phyloP scores from a whole-genome alignment of 1,140 invertebrate genomes.

The Calycopis cecrops region DNA sequence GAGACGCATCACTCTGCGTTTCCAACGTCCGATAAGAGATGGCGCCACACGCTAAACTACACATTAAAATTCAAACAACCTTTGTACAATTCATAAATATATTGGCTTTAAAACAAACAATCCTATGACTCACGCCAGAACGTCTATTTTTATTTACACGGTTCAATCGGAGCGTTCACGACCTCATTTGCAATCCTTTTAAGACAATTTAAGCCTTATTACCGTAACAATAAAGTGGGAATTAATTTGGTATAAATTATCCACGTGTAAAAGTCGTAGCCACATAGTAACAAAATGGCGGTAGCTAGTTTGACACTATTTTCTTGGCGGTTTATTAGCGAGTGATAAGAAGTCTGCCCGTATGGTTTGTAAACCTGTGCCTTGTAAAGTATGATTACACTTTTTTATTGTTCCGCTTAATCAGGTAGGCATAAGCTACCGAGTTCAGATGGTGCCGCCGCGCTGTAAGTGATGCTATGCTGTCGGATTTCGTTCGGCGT shows the following conservation, averaged over 20 bases:
- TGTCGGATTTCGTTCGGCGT: too few relatives aligned
- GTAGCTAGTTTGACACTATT: constrained; percentile 1
- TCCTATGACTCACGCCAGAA: constrained; percentile 5
- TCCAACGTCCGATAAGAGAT: background rate
- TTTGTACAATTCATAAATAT: background rate
- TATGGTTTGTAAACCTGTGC: too few relatives aligned
- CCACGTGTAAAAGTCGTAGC: background rate
- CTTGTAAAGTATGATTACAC: too few relatives aligned
- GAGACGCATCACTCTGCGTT: too few relatives aligned
- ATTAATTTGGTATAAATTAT: background rate
- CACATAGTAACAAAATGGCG: constrained; percentile 9
- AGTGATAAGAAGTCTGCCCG: background rate
- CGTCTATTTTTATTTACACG: constrained; percentile 9
- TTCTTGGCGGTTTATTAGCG: constrained; percentile 3
- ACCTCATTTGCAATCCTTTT: background rate
- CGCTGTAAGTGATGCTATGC: too few relatives aligned
- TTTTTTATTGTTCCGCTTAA: too few relatives aligned
- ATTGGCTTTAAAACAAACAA: constrained; percentile 5
- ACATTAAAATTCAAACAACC: constrained; percentile 4
- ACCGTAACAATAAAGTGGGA: background rate
- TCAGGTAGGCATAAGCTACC: too few relatives aligned
- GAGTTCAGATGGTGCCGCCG: too few relatives aligned
- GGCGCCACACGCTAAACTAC: background rate
- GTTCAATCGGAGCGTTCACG: background rate
- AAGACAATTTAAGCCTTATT: background rate